Percentiles rank a stretch among this genome's conserved stretches.
Evolutionary conservation across 2,113 vertebrate species (phyloP).

Genomic region (Gopherus flavomarginatus): DNA sequence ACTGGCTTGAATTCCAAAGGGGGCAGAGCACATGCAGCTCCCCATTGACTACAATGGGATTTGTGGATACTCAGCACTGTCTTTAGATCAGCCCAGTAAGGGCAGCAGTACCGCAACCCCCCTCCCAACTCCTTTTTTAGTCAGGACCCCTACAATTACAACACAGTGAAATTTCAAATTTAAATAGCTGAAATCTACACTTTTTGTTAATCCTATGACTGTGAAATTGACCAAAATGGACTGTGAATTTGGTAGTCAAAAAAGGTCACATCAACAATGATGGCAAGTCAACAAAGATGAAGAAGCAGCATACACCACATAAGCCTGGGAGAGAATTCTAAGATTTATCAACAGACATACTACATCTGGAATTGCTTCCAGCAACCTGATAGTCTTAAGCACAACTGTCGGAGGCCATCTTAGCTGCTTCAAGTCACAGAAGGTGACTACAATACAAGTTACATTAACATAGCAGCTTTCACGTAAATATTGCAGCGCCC

Average conservation of each 20-base stretch:
- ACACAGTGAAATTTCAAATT: too few relatives aligned
- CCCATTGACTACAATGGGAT: not conserved
- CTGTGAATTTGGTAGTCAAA: too few relatives aligned
- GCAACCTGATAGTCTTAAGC: conserved; percentile 36
- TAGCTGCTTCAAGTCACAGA: conserved; percentile 37
- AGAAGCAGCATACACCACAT: not conserved
- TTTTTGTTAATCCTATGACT: too few relatives aligned
- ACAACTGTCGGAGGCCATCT: conserved; percentile 61
- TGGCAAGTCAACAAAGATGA: accelerated
- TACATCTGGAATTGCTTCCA: conserved; percentile 36
- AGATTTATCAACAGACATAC: conserved; percentile 45
- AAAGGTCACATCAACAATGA: too few relatives aligned
- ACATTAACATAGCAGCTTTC: not conserved
- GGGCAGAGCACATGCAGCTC: accelerated
- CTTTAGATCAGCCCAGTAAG: accelerated
- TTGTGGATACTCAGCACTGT: not conserved
- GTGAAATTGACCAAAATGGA: too few relatives aligned
- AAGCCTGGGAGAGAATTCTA: conserved; percentile 18
- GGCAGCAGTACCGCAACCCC: too few relatives aligned
- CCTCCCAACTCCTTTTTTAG: too few relatives aligned
- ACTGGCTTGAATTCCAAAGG: conserved; percentile 35
- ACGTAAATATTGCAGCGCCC: not conserved
- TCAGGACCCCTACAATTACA: too few relatives aligned
- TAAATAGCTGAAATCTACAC: too few relatives aligned
- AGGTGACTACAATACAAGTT: not conserved